These are phyloP conservation scores for Montipora sp. DNA, from an alignment of 64 coral and sea anemone species.

Conservation along the genomic window DNA sequence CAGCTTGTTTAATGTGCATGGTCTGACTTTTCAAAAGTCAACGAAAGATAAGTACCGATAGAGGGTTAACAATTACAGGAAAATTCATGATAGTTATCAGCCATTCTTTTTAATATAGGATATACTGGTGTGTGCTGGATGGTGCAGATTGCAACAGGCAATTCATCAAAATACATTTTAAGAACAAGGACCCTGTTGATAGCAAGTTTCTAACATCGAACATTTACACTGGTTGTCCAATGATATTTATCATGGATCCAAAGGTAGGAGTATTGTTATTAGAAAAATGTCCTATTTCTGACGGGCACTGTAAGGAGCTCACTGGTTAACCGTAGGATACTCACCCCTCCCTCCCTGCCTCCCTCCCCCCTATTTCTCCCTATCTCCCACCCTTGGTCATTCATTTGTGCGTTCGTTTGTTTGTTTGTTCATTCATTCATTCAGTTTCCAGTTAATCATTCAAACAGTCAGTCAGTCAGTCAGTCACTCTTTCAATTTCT, in stretches of 20 bases:
- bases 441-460: too few relatives aligned
- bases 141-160: constrained; percentile 56
- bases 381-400: too few relatives aligned
- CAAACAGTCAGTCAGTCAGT: too few relatives aligned
- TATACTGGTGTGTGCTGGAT: constrained; percentile 61
- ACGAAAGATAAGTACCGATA: not conserved
- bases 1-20: too few relatives aligned
- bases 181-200: constrained; percentile 36
- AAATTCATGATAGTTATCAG: not conserved
- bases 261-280: constrained; percentile 11
- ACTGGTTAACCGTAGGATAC: too few relatives aligned
- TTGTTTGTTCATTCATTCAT: too few relatives aligned
- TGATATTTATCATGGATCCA: constrained; percentile 52
- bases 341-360: too few relatives aligned
- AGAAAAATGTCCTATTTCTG: not conserved
- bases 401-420: too few relatives aligned
- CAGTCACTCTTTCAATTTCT: too few relatives aligned
- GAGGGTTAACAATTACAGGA: not conserved
- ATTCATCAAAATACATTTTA: constrained; percentile 44
- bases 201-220: constrained; percentile 24
- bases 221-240: constrained; percentile 29
- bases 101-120: not conserved
- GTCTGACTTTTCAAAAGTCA: too few relatives aligned
- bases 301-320: too few relatives aligned
- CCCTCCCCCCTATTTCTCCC: too few relatives aligned